Percentiles rank a stretch among this genome's conserved stretches.
Conservation (phyloP, 1,140 invertebrate genomes). For the Zaprionus ornatus region DNA sequence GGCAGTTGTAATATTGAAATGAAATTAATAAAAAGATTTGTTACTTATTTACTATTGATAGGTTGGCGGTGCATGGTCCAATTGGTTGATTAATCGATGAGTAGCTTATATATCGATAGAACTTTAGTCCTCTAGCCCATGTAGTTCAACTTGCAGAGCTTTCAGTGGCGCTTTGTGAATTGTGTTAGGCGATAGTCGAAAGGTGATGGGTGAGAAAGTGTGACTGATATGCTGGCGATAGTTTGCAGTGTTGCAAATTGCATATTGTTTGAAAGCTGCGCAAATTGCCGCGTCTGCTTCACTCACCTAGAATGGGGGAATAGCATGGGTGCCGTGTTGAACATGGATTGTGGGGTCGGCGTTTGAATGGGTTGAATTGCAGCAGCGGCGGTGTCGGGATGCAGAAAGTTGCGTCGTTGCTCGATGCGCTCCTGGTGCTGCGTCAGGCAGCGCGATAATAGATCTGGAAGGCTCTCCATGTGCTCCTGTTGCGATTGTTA, state of each 20-base stretch:
- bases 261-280: conserved; percentile 10
- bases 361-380: conserved; percentile 82
- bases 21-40: too few species aligned
- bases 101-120: background rate
- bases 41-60: too few species aligned
- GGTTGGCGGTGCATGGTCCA: too few species aligned
- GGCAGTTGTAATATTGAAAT: background rate
- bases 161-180: background rate
- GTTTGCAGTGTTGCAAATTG: conserved; percentile 6
- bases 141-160: conserved; percentile 15
- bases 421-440: conserved; percentile 89
- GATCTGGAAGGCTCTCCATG: conserved; percentile 92
- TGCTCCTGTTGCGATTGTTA: conserved; percentile 59
- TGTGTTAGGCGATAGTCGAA: background rate
- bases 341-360: conserved; percentile 81
- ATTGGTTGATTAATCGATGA: background rate
- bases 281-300: background rate
- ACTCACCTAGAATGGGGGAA: conserved; percentile 84
- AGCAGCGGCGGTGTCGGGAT: conserved; percentile 91
- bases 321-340: conserved; percentile 82
- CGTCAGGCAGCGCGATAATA: conserved; percentile 89
- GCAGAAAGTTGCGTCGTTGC: conserved; percentile 92
- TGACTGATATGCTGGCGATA: conserved; percentile 18
- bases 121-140: background rate
- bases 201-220: background rate